phyloP scores from a whole-genome alignment of 2,888 invertebrate genomes.

The Vesta saturnalis region DNA sequence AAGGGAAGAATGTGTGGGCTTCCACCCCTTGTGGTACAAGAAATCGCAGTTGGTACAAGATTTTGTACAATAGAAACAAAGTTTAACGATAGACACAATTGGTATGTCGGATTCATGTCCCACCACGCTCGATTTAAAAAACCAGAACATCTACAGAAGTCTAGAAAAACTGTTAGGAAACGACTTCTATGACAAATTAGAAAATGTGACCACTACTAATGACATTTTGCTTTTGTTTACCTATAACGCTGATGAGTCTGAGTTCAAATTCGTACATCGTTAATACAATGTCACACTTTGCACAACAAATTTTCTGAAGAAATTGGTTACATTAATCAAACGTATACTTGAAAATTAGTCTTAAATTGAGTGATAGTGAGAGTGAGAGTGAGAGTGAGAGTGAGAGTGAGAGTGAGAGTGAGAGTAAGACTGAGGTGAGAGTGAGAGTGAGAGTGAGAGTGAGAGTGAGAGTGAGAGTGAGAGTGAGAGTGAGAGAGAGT shows the following conservation, averaged over 20 bases:
- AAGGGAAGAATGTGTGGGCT: not conserved
- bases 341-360: too few species aligned
- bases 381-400: not conserved
- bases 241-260: too few species aligned
- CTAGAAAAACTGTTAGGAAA: not conserved
- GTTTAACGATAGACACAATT: not conserved
- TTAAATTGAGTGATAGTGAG: too few species aligned
- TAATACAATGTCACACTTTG: too few species aligned
- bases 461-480: not conserved
- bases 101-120: not conserved
- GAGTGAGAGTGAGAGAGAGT: not conserved
- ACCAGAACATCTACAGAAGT: not conserved
- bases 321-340: too few species aligned
- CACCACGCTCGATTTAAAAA: not conserved
- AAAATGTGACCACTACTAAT: not conserved
- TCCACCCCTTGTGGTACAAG: not conserved
- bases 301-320: too few species aligned
- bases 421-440: too few species aligned
- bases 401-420: not conserved
- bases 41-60: not conserved
- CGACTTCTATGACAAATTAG: not conserved
- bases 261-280: too few species aligned
- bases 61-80: not conserved
- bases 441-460: not conserved
- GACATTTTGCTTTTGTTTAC: not conserved